Evolutionary conservation across 1,140 invertebrate species (phyloP), one percentile per base, ranked within the genome.

Genomic region (Plutomurus gul): DNA sequence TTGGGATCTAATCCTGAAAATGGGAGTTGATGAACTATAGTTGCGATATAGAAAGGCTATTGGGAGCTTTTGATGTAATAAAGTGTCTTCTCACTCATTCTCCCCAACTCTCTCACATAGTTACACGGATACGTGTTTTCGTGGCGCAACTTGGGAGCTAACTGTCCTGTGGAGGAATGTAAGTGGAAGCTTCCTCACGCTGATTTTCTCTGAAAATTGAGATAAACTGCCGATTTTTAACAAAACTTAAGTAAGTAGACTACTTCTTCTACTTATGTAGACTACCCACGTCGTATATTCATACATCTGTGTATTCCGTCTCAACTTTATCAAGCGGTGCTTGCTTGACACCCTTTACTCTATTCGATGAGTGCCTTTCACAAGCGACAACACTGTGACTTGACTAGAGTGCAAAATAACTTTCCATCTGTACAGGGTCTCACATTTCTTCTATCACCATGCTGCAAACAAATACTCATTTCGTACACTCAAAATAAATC

Each of bases 191-290:
- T 78, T 40, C 33, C 73, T 70, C 71, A 39, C 76, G 71, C 76
- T 78, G 76, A 78, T 78, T 78, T 78, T 78, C 65, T 22, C 65
- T 73, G 76, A 46, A 78, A 78, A 78, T 78, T 78, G 76, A 78
- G 76, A 78, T 78, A 78, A 78, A 78, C 76, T 65, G 51, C 43
- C 18, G 76, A 78, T 78, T 78, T 78, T 78, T 65, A 78, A 73
- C 60, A 78, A 25, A 33, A 65, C 30, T 30, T 65, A 65, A 65
- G 27, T 65, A 65, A 25, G n/a, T 33, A 30, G 27, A 30, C 27
- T 65, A 30, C 25, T 65, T 33, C 36, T 65, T 25, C 56, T 65
- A 65, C 56, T 65, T 65, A 65, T 30, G 30, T 65, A 33, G 56
- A 65, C 56, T 65, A 65, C 13, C 56, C 27, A 51, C 27, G n/a